These are phyloP conservation scores for Stenodema calcarata DNA, from an alignment of 2,888 invertebrate genomes.

Conservation along the genomic window DNA sequence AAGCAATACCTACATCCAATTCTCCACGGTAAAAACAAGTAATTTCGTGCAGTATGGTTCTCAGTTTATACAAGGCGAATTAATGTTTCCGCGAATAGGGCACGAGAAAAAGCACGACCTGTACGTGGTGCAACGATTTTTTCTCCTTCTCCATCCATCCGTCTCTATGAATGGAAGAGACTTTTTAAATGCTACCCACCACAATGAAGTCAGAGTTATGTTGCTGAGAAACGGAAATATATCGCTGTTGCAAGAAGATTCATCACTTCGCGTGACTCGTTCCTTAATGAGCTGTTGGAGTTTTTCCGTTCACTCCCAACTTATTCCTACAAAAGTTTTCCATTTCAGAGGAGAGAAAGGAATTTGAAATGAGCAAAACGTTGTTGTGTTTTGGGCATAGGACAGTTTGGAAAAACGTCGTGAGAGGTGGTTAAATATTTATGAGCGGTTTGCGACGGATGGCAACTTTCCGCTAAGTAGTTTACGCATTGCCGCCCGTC, in stretches of 20 bases:
- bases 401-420: slow-evolving; percentile 8
- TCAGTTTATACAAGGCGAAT: background rate
- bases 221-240: background rate
- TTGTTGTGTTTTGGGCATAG: background rate
- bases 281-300: slow-evolving; percentile 18
- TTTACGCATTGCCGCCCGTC: slow-evolving; percentile 25
- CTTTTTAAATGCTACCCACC: background rate
- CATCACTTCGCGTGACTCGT: slow-evolving; percentile 13
- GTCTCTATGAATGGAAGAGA: background rate
- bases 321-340: background rate
- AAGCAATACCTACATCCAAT: too few relatives aligned
- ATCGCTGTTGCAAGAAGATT: slow-evolving; percentile 3
- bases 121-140: background rate
- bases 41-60: background rate
- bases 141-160: background rate
- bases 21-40: too few relatives aligned
- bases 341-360: background rate
- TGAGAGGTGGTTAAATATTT: background rate
- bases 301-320: slow-evolving; percentile 10
- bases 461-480: slow-evolving; percentile 28
- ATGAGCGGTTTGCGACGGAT: background rate
- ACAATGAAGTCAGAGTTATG: background rate
- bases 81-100: background rate
- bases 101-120: background rate
- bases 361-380: background rate